These are phyloP conservation scores for Orientallactaga sibirica DNA, from an alignment of 2,797 vertebrate genomes.

Conservation along the genomic window DNA sequence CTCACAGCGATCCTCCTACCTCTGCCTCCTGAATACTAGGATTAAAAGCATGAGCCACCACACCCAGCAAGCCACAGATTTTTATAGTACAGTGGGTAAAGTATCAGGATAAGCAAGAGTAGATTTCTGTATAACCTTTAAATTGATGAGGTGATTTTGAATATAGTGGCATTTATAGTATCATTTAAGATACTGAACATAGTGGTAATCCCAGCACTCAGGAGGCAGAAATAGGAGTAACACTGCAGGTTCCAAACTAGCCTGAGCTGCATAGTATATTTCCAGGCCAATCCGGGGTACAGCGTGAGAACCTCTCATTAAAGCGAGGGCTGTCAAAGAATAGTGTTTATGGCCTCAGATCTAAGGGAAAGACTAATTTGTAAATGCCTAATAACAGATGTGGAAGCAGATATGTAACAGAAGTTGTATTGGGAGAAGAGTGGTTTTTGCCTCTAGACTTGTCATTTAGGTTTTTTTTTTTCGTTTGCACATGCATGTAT, in stretches of 20 bases:
- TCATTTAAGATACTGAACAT: too few species aligned
- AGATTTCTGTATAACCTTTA: not conserved
- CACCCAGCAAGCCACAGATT: not conserved
- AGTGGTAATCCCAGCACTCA: not conserved
- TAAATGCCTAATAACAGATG: not conserved
- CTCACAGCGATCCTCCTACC: too few species aligned
- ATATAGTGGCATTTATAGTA: not conserved
- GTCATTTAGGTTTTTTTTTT: too few species aligned
- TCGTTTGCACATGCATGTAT: too few species aligned
- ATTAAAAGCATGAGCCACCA: too few species aligned
- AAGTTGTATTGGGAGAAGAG: not conserved
- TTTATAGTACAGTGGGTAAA: constrained; percentile 17
- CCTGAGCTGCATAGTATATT: too few species aligned
- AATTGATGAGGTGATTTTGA: not conserved
- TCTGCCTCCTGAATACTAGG: too few species aligned
- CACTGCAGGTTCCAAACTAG: not conserved
- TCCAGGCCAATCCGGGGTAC: too few species aligned
- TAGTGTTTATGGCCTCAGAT: not conserved
- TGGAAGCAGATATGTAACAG: not conserved
- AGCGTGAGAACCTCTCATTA: not conserved
- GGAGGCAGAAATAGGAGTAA: not conserved
- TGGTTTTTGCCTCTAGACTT: not conserved
- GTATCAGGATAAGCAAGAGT: not conserved
- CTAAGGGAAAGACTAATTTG: not conserved
- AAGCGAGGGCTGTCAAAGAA: not conserved